Evolutionary conservation across 35 echinoderm and acorn worm genomes (phyloP), one percentile per base, ranked within the genome.

Genomic region (Apostichopus japonicus): DNA sequence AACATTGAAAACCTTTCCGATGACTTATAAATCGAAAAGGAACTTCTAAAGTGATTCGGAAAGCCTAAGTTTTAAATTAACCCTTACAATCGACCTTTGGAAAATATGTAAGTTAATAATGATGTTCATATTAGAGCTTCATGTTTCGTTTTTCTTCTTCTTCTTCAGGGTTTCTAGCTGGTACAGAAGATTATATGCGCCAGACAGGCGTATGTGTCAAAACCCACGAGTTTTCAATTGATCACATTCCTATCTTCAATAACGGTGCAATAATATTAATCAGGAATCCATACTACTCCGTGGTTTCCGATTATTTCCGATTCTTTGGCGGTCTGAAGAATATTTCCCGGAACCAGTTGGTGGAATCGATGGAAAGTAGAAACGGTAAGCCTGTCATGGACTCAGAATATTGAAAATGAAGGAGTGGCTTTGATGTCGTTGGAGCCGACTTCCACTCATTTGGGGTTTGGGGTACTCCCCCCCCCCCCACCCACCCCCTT

Each of bases 241-340:
- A 62, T n/a, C 56, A 65, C 24, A 87, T 87, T 57, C 11, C 56
- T 6, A 44, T 24, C 9, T 87, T 87, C 21, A 23, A 62, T 15
- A 27, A 87, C 23, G 86, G 86, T 22, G 86, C 86, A 21, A 87
- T 87, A 65, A 23, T 87, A 71, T 63, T 87, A 44, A 87, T 87
- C 10, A 54, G 86, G 25, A 87, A 87, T 44, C 86, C 86, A 16
- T 87, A 87, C 86, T 23, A 44, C 10, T 62, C 86, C 17, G 57
- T 87, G 2, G 86, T 87, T 24, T 62, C 86, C 11, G 86, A 87
- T 57, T 65, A 24, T 5, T 87, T 87, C 55, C 51, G 79, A 54
- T 83, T 52, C 52, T 55, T 53, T 56, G 55, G 79, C 11, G 51
- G 13, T 83, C 16, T 5, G 1, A 53, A 19, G 54, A 83, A 83